phyloP scores from a whole-genome alignment of 2,888 invertebrate genomes.

The Agrochola lota region DNA sequence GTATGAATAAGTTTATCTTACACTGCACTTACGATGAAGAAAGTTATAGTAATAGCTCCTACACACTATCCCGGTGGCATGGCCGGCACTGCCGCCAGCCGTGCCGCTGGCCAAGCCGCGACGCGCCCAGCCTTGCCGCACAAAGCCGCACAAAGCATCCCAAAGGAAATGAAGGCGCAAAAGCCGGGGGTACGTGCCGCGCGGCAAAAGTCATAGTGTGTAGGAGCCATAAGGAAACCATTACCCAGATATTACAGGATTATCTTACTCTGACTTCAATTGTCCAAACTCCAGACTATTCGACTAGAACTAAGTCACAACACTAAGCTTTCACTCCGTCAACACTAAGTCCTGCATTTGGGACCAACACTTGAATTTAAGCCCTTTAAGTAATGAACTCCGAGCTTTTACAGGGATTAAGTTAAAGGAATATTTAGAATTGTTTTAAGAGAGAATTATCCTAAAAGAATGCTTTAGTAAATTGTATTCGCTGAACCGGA shows the following conservation, averaged over 20 bases:
- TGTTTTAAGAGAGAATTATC: conserved; percentile 52
- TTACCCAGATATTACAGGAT: not conserved
- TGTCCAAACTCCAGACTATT: conserved; percentile 11
- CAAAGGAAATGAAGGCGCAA: no score
- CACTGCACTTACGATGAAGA: not conserved
- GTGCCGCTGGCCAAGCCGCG: no score
- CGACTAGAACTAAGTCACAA: conserved; percentile 32
- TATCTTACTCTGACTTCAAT: not conserved
- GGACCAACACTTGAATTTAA: conserved; percentile 53
- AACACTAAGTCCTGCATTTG: conserved; percentile 54
- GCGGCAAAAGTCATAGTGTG: no score
- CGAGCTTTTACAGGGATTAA: conserved; percentile 43
- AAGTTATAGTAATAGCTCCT: no score
- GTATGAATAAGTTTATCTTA: not conserved
- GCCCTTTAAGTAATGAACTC: conserved; percentile 65
- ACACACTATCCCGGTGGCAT: no score
- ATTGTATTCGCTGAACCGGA: conserved; percentile 36
- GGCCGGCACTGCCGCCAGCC: no score
- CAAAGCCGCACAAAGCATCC: no score
- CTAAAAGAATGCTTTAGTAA: conserved; percentile 58
- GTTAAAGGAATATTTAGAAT: conserved; percentile 56
- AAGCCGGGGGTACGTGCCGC: no score
- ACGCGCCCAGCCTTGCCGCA: no score
- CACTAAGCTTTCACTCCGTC: conserved; percentile 40
- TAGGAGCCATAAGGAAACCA: not conserved